Base-by-base conservation (phyloP, 2,113 vertebrate genomes). In the Tetrax tetrax region DNA sequence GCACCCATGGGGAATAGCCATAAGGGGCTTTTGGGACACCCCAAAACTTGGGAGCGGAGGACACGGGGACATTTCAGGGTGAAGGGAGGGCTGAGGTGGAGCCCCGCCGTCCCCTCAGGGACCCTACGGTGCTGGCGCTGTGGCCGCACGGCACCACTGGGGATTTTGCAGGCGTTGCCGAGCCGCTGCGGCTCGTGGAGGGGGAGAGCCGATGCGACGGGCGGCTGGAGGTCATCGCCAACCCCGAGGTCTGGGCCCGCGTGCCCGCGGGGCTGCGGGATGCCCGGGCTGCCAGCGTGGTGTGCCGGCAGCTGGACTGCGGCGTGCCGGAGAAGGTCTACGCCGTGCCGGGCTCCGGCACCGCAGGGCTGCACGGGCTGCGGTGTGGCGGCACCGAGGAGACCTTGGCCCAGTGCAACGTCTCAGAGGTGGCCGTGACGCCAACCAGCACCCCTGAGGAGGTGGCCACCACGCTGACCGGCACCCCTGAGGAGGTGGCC, bases 231-330 rank as follows among this genome's bases (percentile, higher is more conserved):
- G 47, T 74, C 1, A 9, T 53, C 4, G 1, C 23, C 3, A 21
- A 19, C 35, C 19, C 41, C 2, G 7, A 15, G 3, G 4, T 7
- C 11, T 74, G 86, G 86, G 22, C 14, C 66, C 54, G 16, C 4
- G 63, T 80, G 33, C 5, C 8, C 1, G 27, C 1, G 24, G 87
- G 38, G n/a, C 59, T 7, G 47, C 43, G 83, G 71, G 54, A 72
- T 1, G 5, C 12, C 2, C 14, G 1, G 10, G 35, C 4, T 31
- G 82, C 21, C 59, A 1, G 10, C 14, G 98, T 98, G 97, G 98
- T 98, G 63, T 99, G 99, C 86, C 97, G 90, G 53, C 98, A 99
- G 95, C 96, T 99, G 27, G 98, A 98, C 29, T 99, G 99, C 5
- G 99, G 99, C 6, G 20, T n/a, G 79, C 95, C 0, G 96, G 68